Conservation (phyloP, 64 coral and sea anemone species). For the Stylophora pistillata region DNA sequence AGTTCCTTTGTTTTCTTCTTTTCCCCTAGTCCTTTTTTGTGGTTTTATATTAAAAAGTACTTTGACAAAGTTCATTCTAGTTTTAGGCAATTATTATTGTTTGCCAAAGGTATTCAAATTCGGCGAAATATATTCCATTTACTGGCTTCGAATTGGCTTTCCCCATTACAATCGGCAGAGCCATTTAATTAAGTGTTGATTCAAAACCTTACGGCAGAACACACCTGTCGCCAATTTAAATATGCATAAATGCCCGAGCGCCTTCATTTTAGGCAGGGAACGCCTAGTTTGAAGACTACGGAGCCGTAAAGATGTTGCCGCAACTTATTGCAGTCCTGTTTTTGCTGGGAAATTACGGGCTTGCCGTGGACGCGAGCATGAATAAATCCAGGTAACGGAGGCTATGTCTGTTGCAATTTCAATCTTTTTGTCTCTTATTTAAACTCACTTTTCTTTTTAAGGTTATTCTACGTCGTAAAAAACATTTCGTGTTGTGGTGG, state of each 20-base stretch:
- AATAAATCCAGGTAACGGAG: background rate
- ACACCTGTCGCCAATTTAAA: conserved; percentile 16
- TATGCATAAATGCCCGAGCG: conserved; percentile 19
- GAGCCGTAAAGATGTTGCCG: background rate
- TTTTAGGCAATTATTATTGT: background rate
- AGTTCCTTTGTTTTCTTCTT: background rate
- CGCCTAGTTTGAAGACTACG: conserved; percentile 14
- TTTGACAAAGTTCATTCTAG: background rate
- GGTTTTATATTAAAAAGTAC: background rate
- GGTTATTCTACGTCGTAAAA: background rate
- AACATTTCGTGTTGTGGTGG: background rate
- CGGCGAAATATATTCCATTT: background rate
- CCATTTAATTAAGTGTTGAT: conserved; percentile 11
- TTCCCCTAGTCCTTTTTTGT: background rate
- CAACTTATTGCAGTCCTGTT: background rate
- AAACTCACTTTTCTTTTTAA: background rate
- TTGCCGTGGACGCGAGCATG: background rate
- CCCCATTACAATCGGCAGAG: conserved; percentile 4
- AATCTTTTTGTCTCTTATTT: background rate
- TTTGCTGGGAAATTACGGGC: background rate
- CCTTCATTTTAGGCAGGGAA: conserved; percentile 28
- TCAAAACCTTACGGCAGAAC: background rate
- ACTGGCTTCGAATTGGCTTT: conserved; percentile 22
- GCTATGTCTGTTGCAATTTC: background rate
- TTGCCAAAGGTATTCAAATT: background rate